Evolutionary conservation across 2,888 invertebrate species (phyloP), one percentile per base, ranked within the genome.

Genomic region (Eupithecia subumbrata): DNA sequence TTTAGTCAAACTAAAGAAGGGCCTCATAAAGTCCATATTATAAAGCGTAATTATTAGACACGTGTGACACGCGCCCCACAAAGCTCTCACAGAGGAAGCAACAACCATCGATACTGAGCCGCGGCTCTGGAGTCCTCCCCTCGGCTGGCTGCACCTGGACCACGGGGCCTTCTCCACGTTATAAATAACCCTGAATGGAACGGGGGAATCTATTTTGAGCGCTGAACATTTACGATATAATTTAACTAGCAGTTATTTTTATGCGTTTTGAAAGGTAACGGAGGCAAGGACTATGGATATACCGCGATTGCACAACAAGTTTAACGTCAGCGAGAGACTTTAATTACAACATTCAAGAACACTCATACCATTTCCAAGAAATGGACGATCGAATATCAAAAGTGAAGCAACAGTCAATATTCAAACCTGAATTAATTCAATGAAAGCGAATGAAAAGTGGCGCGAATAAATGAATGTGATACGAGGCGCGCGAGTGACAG

Each of bases 151-250:
- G 25, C 77, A 75, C 70, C 72, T 72, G 74, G 74, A 30, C 12
- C 74, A 72, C 69, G 69, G 37, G 75, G 74, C 75, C 79, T 75
- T 71, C 71, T 75, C 52, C 78, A 74, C 75, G 30, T 9, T 78
- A 78, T 77, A 74, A 77, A 79, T 80, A 78, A 45, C 25, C 68
- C 72, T 74, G 73, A 77, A 80, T 76, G 72, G 76, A 77, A 75
- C 80, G 78, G 66, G 67, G 37, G 71, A 64, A 69, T 76, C 75
- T 80, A 81, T 81, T 81, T 78, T 18, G 22, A 72, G 72, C 52
- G 69, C 74, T 73, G 75, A 76, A 76, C 74, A 77, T 81, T 76
- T 75, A 79, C 78, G 79, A 76, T 77, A 76, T 78, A 67, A 76
- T 81, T 78, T 79, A 72, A 81, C 72, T 71, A 52, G 71, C 74